Conservation (phyloP, 2,797 vertebrate species). For the Poeciliopsis paucimaculata region DNA sequence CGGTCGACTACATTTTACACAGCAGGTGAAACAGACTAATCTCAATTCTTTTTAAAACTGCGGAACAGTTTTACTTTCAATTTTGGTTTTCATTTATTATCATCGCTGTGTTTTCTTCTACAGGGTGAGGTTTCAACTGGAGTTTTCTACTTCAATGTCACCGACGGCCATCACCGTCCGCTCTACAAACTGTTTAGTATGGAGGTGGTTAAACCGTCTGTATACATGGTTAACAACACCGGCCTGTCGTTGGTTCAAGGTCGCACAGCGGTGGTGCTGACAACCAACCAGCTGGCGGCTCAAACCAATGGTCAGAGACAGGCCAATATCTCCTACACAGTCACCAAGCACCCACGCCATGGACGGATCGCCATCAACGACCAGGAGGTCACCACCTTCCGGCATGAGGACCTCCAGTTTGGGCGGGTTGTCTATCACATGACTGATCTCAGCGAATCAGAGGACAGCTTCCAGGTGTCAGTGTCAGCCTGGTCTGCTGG, state of each 20-base stretch:
- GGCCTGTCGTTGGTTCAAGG: slow-evolving; percentile 85
- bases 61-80: no score
- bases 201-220: slow-evolving; percentile 83
- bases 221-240: slow-evolving; percentile 87
- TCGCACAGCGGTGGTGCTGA: slow-evolving; percentile 79
- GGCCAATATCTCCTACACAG: slow-evolving; percentile 82
- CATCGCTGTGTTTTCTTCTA: background rate
- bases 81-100: background rate
- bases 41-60: background rate
- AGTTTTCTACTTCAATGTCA: slow-evolving; percentile 91
- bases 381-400: slow-evolving; percentile 80
- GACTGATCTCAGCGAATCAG: slow-evolving; percentile 82
- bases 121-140: slow-evolving; percentile 86
- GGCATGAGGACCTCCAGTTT: slow-evolving; percentile 82
- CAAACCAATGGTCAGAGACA: slow-evolving; percentile 84
- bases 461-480: slow-evolving; percentile 84
- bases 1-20: slow-evolving; percentile 85
- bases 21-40: slow-evolving; percentile 70
- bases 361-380: slow-evolving; percentile 84
- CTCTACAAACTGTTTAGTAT: slow-evolving; percentile 89
- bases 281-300: slow-evolving; percentile 84
- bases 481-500: slow-evolving; percentile 80
- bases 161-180: slow-evolving; percentile 88
- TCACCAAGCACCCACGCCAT: slow-evolving; percentile 81
- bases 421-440: slow-evolving; percentile 86